These are phyloP conservation scores for Lutraria lutraria DNA, from an alignment of 2,888 invertebrate genomes.

Conservation along the genomic window DNA sequence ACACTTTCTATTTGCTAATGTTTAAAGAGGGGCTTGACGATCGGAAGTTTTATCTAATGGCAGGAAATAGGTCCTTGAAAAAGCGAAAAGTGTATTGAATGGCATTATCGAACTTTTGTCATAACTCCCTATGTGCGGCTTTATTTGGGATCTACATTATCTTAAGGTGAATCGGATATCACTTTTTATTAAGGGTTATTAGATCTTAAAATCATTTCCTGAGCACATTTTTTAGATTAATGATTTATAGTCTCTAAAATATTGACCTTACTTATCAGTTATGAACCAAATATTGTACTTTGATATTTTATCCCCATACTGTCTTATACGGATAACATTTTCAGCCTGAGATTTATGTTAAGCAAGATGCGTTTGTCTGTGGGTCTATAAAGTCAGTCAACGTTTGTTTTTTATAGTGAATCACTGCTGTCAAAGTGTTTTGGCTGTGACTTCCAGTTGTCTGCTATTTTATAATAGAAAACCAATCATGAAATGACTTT, in stretches of 20 bases:
- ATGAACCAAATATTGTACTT: neutral
- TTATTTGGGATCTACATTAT: neutral
- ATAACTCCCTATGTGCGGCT: neutral
- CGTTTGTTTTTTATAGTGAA: neutral
- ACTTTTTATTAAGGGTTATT: neutral
- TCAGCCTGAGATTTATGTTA: neutral
- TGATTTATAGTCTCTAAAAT: neutral
- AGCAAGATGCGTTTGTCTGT: neutral
- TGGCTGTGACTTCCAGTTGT: no score
- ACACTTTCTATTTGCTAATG: constrained; percentile 38
- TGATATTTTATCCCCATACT: neutral
- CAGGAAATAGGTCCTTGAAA: constrained; percentile 47
- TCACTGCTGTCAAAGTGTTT: no score
- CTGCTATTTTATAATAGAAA: no score
- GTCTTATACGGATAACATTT: neutral
- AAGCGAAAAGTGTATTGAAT: constrained; percentile 45
- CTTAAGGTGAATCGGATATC: neutral
- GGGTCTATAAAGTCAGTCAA: neutral
- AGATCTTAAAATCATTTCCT: neutral
- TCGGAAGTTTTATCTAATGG: constrained; percentile 43
- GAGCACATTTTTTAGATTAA: neutral
- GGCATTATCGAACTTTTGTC: constrained; percentile 32
- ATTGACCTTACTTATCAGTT: neutral
- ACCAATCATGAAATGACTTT: no score
- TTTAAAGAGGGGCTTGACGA: constrained; percentile 27